Conservation (phyloP, 2,113 vertebrate species). For the Ictalurus punctatus region DNA sequence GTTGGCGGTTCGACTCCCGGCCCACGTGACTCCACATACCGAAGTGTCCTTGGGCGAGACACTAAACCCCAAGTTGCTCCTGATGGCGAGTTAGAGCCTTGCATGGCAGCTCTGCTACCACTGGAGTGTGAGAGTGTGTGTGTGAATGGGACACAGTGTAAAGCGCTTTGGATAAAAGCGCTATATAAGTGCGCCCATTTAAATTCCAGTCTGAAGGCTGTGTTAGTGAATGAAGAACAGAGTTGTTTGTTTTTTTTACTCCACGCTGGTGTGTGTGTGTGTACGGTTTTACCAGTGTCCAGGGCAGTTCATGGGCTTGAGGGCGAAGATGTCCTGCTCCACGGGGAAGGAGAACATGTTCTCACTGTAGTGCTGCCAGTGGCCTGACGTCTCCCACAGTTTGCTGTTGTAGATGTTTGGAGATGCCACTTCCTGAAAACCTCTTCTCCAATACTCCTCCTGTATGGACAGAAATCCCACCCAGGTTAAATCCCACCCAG, state of each 20-base stretch:
- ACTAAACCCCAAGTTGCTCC: no score
- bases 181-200: no score
- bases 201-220: background rate
- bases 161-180: no score
- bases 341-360: slow-evolving; percentile 93
- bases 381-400: slow-evolving; percentile 91
- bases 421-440: slow-evolving; percentile 89
- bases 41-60: no score
- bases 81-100: no score
- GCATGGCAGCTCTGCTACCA: no score
- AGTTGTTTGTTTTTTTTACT: background rate
- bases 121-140: no score
- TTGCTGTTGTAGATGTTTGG: slow-evolving; percentile 91
- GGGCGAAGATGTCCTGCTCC: slow-evolving; percentile 88
- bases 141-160: no score
- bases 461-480: slow-evolving; percentile 61
- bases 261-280: background rate
- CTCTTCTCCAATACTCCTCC: slow-evolving; percentile 84
- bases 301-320: slow-evolving; percentile 97
- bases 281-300: slow-evolving; percentile 84
- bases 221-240: background rate
- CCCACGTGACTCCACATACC: no score
- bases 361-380: slow-evolving; percentile 92
- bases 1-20: no score
- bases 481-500: background rate